Base-by-base conservation (phyloP, 2,797 vertebrate genomes). In the Potorous gilbertii region DNA sequence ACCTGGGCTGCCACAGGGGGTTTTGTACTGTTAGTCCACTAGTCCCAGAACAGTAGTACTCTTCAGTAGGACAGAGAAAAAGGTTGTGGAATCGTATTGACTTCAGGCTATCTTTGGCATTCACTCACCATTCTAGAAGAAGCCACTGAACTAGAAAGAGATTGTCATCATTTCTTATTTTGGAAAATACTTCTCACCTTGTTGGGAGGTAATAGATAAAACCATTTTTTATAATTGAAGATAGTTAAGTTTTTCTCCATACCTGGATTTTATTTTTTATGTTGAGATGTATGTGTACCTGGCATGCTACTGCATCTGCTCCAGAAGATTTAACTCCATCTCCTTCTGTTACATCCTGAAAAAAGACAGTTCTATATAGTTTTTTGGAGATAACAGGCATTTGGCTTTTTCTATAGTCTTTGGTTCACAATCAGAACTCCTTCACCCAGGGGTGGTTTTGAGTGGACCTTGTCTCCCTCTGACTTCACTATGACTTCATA, bases 401-500 rank as follows among this genome's bases (percentile, higher is more conserved):
- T 98, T 94, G 52, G 24, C 50, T 94, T 95, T 52, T 94, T 93
- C 66, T 9, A 90, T 50, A 56, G 24, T 31, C 95, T 96, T 92
- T 87, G 91, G 12, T 94, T 46, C 3, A n/a, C 55, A 90, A 57
- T 40, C 24, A 92, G 40, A 8, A 90, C 54, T 31, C 31, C 8
- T 90, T 81, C 66, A 9, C 56, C 56, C 56, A 55, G 93, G 5
- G 11, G 40, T 90, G 55, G 24, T 40, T 91, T 55, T 91, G 56
- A 93, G 4, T 90, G 24, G 5, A 2, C 56, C 92, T 95, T 59
- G 46, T 90, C n/a, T 92, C 54, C 87, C 62, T 62, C 27, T 96
- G 66, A 90, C 54, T 56, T 91, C 9, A 27, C 9, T 81, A 54
- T 55, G 91, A 59, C 96, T 16, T 91, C 55, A 31, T 92, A 3